Conservation (phyloP, 2,797 vertebrate genomes). For the Diplodus puntazzo region DNA sequence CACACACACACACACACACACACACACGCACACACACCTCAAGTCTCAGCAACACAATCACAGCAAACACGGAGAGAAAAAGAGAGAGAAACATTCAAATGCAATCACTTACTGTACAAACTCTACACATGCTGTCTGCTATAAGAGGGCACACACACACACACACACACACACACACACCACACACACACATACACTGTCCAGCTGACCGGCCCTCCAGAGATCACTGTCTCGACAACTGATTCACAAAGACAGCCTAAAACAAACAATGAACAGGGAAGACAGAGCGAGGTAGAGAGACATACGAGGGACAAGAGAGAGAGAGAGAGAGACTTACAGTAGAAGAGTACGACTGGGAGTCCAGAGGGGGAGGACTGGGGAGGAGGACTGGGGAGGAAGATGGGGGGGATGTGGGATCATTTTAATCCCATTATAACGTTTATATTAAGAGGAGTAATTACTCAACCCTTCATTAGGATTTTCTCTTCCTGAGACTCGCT, state of each 20-base stretch:
- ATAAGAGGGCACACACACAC: background rate
- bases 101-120: conserved; percentile 25
- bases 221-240: conserved; percentile 32
- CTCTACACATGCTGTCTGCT: conserved; percentile 6
- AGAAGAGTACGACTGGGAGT: background rate
- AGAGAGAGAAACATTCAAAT: conserved; percentile 13
- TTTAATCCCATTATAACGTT: conserved; percentile 63
- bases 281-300: conserved; percentile 10
- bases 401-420: conserved; percentile 23
- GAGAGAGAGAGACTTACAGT: conserved; percentile 8
- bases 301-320: background rate
- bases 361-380: background rate
- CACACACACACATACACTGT: background rate
- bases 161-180: conserved; percentile 19
- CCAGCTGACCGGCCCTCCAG: conserved; percentile 22
- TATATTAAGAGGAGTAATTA: conserved; percentile 69
- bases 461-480: conserved; percentile 47
- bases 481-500: conserved; percentile 30
- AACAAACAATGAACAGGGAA: conserved; percentile 31
- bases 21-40: background rate
- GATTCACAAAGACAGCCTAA: conserved; percentile 49
- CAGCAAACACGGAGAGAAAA: conserved; percentile 8
- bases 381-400: background rate
- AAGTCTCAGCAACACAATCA: conserved; percentile 1
- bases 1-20: background rate